Conservation (phyloP, 2,113 vertebrate species). For the Lathamus discolor region DNA sequence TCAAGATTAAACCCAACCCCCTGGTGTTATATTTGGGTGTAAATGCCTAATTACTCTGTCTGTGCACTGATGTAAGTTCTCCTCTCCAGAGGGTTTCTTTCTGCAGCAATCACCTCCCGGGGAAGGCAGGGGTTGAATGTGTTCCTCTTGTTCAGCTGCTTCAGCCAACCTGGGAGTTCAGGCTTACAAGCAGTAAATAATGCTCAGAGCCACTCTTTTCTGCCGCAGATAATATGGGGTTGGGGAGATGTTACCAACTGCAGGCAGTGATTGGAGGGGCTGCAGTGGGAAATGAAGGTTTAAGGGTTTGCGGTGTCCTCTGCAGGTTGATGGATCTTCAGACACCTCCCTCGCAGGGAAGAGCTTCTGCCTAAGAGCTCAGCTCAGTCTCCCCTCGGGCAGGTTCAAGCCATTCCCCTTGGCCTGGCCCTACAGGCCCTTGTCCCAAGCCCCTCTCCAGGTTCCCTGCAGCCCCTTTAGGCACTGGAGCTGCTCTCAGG, state of each 20-base stretch:
- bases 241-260: not conserved
- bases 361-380: not conserved
- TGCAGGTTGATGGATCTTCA: not conserved
- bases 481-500: too few relatives aligned
- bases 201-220: not conserved
- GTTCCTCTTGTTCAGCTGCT: not conserved
- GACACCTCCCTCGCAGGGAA: not conserved
- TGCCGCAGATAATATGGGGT: not conserved
- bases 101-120: not conserved
- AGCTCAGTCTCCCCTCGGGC: too few relatives aligned
- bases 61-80: not conserved
- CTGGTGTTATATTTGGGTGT: not conserved
- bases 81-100: not conserved
- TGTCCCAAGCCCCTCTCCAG: too few relatives aligned
- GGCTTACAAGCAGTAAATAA: not conserved
- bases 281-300: not conserved
- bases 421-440: not conserved
- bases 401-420: not conserved
- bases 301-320: not conserved
- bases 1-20: not conserved
- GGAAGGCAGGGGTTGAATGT: not conserved
- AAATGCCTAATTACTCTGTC: constrained; percentile 21
- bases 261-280: not conserved
- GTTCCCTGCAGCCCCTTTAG: too few relatives aligned
- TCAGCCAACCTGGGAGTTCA: not conserved